Conservation (phyloP, 2,888 invertebrate species). For the Adelognathus sp. region DNA sequence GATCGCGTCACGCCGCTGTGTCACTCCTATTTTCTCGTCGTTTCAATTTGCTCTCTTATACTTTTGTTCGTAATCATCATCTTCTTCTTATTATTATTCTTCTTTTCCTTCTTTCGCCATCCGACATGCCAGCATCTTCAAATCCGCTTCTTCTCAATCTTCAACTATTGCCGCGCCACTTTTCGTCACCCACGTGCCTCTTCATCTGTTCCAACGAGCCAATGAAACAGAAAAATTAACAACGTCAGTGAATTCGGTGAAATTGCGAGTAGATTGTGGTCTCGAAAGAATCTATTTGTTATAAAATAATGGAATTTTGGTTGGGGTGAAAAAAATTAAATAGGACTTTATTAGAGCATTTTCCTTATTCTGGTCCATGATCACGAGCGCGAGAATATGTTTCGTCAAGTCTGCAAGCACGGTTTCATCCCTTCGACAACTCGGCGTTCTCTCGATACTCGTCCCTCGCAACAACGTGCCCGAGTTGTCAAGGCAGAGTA, state of each 20-base stretch:
- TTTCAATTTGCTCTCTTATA: not conserved
- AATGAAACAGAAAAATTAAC: conserved; percentile 57
- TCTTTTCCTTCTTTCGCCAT: not conserved
- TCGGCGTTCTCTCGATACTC: conserved; percentile 13
- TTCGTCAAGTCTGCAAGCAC: conserved; percentile 22
- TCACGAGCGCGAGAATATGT: not conserved
- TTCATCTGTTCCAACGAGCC: conserved; percentile 70
- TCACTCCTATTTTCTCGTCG: not conserved
- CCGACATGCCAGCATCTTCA: not conserved
- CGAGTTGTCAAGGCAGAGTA: conserved; percentile 50
- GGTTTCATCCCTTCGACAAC: conserved; percentile 27
- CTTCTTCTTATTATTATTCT: not conserved
- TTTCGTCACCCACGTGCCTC: conserved; percentile 70
- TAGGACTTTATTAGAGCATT: not conserved
- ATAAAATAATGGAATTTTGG: not conserved
- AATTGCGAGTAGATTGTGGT: conserved; percentile 12
- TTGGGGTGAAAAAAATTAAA: not conserved
- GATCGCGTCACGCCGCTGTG: not conserved
- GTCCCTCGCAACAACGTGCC: conserved; percentile 56
- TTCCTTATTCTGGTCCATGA: not conserved
- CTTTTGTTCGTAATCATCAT: not conserved
- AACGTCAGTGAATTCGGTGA: not conserved
- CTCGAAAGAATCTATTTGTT: conserved; percentile 14
- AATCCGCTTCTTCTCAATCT: conserved; percentile 56
- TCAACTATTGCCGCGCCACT: conserved; percentile 68